Conservation (phyloP, 1,140 invertebrate species). For the Diachasmimorpha longicaudata region DNA sequence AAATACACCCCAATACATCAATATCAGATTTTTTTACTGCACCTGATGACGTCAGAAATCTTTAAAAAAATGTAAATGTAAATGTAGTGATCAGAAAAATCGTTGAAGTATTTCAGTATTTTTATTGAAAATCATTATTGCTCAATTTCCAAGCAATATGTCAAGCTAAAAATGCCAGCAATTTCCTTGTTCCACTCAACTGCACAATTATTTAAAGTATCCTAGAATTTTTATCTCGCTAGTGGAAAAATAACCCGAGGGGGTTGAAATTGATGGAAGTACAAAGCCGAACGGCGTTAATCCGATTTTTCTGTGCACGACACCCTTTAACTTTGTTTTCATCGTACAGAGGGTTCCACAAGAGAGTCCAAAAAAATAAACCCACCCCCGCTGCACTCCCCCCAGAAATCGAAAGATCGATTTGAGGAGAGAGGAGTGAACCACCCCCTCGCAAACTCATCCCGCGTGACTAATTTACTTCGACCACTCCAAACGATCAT, state of each 20-base stretch:
- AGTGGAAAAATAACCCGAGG: background rate
- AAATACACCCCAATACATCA: too few species aligned
- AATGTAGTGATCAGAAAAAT: too few species aligned
- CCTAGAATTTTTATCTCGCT: background rate
- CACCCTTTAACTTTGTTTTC: slow-evolving; percentile 13
- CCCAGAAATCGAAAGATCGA: background rate
- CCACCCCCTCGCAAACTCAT: background rate
- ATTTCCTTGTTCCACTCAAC: background rate
- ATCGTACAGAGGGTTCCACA: background rate
- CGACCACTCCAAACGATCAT: slow-evolving; percentile 2
- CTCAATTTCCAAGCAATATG: too few species aligned
- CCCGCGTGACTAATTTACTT: background rate
- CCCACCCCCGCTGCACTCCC: background rate
- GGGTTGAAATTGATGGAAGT: slow-evolving; percentile 3
- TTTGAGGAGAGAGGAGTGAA: background rate
- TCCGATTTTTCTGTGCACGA: slow-evolving; percentile 12
- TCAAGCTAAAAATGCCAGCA: too few species aligned
- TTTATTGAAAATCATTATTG: background rate
- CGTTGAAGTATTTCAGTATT: too few species aligned
- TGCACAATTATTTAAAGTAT: background rate
- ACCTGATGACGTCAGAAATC: too few species aligned
- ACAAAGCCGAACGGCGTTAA: background rate
- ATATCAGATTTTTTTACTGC: too few species aligned
- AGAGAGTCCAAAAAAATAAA: background rate
- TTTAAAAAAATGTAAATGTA: too few species aligned